Conservation (phyloP, 2,113 vertebrate genomes). For the Euleptes europaea region DNA sequence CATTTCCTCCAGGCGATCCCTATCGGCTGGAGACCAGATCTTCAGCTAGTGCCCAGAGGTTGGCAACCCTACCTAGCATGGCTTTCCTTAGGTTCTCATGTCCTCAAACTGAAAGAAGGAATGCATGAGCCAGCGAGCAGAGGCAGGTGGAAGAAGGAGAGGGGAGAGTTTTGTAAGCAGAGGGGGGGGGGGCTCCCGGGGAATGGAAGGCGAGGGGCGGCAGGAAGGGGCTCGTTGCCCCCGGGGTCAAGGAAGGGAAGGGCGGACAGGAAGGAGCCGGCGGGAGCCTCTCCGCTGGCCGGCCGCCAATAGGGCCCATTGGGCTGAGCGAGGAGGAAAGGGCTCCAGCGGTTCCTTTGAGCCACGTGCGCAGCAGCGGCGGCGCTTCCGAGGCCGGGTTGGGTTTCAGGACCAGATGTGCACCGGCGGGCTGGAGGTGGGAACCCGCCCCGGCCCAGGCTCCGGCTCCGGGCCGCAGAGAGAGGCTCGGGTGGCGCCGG, state of each 20-base stretch:
- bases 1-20: too few species aligned
- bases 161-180: neutral
- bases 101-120: neutral
- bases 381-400: neutral
- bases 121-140: neutral
- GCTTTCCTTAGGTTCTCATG: too few species aligned
- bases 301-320: neutral
- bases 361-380: neutral
- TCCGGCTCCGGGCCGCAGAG: constrained; percentile 13
- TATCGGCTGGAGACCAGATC: too few species aligned
- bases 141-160: neutral
- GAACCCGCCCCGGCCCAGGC: constrained; percentile 7
- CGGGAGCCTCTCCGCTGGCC: neutral
- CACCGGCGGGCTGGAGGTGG: constrained; percentile 12
- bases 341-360: neutral
- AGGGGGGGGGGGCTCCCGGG: neutral
- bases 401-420: constrained; percentile 43
- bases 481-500: constrained; percentile 16
- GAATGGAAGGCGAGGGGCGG: neutral
- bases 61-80: too few species aligned
- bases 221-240: neutral
- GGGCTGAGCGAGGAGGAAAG: neutral
- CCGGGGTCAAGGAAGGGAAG: neutral
- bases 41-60: too few species aligned
- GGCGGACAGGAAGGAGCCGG: neutral